Base-by-base conservation (phyloP, 2,888 invertebrate species). In the Tetanocera ferruginea region DNA sequence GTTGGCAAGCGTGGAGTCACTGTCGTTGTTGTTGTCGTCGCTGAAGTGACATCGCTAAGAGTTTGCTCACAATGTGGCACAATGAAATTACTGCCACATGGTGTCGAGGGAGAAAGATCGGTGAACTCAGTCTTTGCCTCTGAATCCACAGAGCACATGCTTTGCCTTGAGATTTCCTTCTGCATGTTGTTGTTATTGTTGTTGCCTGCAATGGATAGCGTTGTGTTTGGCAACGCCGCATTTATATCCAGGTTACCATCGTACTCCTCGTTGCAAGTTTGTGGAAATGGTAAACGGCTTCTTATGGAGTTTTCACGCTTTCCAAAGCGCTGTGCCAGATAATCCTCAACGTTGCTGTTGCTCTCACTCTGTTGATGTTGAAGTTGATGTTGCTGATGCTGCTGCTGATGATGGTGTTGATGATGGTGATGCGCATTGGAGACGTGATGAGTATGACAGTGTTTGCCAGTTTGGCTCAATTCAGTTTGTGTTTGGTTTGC, bases 241-340 rank as follows among this genome's bases (percentile, higher is more conserved):
- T 23, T 71, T 43, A 80, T 34, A 14, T 80, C 76, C 66, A 77
- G 77, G 2, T 88, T 86, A 78, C 84, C 84, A 43, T 86, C 88
- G 70, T 90, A 89, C 66, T 90, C 90, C 76, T 91, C 91, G 3
- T 86, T 84, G 79, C 86, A 76, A 23, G 57, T 85, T 79, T 91
- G 88, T 6, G 92, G 91, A 82, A 92, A 91, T 3, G 92, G 92
- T 82, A 93, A 86, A 55, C 93, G 90, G 81, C 92, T 92, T 69
- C 93, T 89, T 71, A 92, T 91, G 0, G 93, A 93, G 85, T 92
- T 90, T 80, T 93, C 92, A 11, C 92, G 89, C 67, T 92, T 91
- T 0, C 91, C 91, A 82, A 92, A 90, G 14, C 92, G 89, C 80
- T 92, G 91, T 0, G 92, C 91, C 77, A 93, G 85, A 85, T 92